phyloP scores from a whole-genome alignment of 2,797 vertebrate genomes.

The Scleropages formosus region DNA sequence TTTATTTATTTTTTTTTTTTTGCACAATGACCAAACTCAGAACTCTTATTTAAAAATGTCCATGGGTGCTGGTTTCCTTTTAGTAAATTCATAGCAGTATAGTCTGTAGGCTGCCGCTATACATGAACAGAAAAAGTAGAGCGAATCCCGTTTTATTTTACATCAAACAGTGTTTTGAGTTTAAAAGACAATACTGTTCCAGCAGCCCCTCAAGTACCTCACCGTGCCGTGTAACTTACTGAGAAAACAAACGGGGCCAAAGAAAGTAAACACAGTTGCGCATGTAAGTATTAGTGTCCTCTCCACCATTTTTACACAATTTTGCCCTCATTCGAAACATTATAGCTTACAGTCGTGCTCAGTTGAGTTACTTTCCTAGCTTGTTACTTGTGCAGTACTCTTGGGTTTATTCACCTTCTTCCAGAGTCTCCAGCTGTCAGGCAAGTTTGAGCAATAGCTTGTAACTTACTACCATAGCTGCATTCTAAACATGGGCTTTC shows the following conservation, averaged over 20 bases:
- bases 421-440: not conserved
- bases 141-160: too few species aligned
- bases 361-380: not conserved
- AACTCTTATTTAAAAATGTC: too few species aligned
- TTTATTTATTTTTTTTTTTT: too few species aligned
- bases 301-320: too few species aligned
- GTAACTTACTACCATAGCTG: conserved; percentile 9
- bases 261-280: conserved; percentile 1
- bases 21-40: too few species aligned
- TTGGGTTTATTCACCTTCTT: not conserved
- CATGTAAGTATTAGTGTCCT: conserved; percentile 8
- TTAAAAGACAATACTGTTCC: too few species aligned
- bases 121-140: too few species aligned
- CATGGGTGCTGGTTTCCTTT: too few species aligned
- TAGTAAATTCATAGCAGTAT: too few species aligned
- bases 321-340: not conserved
- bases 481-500: not conserved
- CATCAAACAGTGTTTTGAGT: too few species aligned
- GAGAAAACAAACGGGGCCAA: not conserved
- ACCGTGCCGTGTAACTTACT: conserved; percentile 24
- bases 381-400: not conserved
- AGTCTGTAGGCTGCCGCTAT: too few species aligned
- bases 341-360: not conserved
- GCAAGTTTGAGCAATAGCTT: not conserved
- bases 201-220: not conserved